These are phyloP conservation scores for Pollenia amentaria DNA, from an alignment of 2,888 invertebrate genomes.

Conservation along the genomic window DNA sequence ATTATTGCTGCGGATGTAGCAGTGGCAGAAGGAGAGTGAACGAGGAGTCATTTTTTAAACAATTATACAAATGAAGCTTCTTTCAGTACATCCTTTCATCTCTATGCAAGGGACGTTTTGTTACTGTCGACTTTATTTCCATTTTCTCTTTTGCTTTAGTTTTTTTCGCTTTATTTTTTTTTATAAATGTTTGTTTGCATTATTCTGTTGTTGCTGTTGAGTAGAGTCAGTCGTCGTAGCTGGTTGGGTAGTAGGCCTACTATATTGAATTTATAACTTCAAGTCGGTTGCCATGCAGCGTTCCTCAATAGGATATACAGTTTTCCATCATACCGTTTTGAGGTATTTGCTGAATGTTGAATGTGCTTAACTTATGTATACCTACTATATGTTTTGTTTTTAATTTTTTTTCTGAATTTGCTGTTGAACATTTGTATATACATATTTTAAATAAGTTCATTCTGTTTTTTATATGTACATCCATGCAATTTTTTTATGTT, in stretches of 20 bases:
- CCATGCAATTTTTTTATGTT: neutral
- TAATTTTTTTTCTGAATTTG: slow-evolving; percentile 2
- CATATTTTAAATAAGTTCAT: slow-evolving; percentile 63
- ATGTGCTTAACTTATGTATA: slow-evolving; percentile 53
- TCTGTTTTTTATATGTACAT: slow-evolving; percentile 21
- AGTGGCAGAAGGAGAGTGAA: too few relatives aligned
- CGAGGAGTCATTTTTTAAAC: slow-evolving; percentile 10
- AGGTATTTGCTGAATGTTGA: slow-evolving; percentile 60
- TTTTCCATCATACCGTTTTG: slow-evolving; percentile 64
- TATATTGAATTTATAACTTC: slow-evolving; percentile 60
- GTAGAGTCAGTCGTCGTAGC: slow-evolving; percentile 36
- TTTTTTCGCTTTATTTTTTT: slow-evolving; percentile 39
- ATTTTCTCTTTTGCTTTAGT: slow-evolving; percentile 34
- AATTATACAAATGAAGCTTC: slow-evolving; percentile 12
- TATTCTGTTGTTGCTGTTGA: slow-evolving; percentile 35
- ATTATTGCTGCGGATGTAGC: neutral
- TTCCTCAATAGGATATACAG: slow-evolving; percentile 63
- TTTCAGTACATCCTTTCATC: slow-evolving; percentile 58
- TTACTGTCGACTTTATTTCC: slow-evolving; percentile 44
- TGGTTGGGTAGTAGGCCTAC: slow-evolving; percentile 59
- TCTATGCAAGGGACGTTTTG: slow-evolving; percentile 50
- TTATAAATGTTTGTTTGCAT: slow-evolving; percentile 49
- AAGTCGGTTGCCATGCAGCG: slow-evolving; percentile 71
- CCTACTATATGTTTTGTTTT: slow-evolving; percentile 32
- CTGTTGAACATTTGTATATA: slow-evolving; percentile 23